These are phyloP conservation scores for Eristalis arbustorum DNA, from an alignment of 2,888 invertebrate genomes.

Conservation along the genomic window DNA sequence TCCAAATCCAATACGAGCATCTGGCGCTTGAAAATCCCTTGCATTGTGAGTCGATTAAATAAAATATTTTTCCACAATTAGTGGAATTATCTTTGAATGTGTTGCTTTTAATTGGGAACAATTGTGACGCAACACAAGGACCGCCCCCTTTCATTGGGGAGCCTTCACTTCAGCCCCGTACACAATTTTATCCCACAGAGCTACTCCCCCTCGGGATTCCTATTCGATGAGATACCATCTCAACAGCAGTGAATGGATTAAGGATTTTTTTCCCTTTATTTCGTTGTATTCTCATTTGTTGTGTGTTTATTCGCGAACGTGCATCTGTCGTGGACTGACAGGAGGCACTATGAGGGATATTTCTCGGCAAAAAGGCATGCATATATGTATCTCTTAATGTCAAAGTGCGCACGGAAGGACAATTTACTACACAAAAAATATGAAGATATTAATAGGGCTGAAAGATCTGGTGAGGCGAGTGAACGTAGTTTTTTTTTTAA, in stretches of 20 bases:
- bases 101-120: constrained; percentile 18
- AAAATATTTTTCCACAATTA: not conserved
- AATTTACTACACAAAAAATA: not conserved
- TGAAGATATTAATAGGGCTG: not conserved
- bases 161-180: not conserved
- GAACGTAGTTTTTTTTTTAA: not conserved
- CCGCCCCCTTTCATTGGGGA: not conserved
- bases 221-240: not conserved
- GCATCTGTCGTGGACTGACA: constrained; percentile 7
- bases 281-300: not conserved
- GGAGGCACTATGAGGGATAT: not conserved
- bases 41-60: not conserved
- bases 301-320: not conserved
- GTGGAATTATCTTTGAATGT: not conserved
- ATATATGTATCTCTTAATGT: not conserved
- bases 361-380: not conserved
- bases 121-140: constrained; percentile 12
- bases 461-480: not conserved
- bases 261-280: not conserved
- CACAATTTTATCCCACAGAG: not conserved
- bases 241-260: constrained; percentile 1
- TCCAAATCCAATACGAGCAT: not conserved
- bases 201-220: not conserved
- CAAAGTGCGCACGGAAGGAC: not conserved
- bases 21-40: not conserved